Evolutionary conservation across 1,140 invertebrate genomes (phyloP).

Genomic region (Gonioctena quinquepunctata): DNA sequence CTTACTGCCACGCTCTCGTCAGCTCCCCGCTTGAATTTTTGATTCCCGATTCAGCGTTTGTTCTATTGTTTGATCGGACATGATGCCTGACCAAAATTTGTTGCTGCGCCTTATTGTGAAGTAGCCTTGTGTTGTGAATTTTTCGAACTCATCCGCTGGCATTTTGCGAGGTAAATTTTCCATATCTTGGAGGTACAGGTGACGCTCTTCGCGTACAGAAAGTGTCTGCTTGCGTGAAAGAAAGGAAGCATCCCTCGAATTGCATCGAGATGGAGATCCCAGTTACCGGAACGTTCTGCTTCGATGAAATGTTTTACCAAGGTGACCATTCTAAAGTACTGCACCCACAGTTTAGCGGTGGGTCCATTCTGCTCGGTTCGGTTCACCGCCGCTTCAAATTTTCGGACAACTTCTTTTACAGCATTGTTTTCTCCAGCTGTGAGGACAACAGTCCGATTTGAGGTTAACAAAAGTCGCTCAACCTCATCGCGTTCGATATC

Average conservation of each 20-base stretch:
- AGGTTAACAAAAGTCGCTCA: not conserved
- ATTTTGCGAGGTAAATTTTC: conserved; percentile 12
- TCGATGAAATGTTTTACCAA: conserved; percentile 44
- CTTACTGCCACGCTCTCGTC: conserved; percentile 35
- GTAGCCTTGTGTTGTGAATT: conserved; percentile 36
- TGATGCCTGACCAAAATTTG: conserved; percentile 56
- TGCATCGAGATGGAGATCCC: conserved; percentile 41
- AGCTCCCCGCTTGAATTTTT: conserved; percentile 43
- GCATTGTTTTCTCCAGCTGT: not conserved
- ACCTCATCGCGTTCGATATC: not conserved
- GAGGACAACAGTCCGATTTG: too few relatives aligned
- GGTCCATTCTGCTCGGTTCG: conserved; percentile 15
- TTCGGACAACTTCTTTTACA: not conserved
- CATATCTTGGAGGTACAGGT: conserved; percentile 54
- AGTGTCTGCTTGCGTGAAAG: conserved; percentile 57
- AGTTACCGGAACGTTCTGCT: conserved; percentile 49
- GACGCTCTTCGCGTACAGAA: conserved; percentile 45
- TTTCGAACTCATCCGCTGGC: conserved; percentile 23
- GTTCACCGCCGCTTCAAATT: not conserved
- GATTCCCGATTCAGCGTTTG: conserved; percentile 52
- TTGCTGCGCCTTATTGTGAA: conserved; percentile 52
- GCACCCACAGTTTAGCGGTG: conserved; percentile 48
- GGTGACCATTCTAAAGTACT: conserved; percentile 46
- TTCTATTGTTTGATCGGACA: conserved; percentile 50
- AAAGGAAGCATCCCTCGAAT: conserved; percentile 52